Conservation (phyloP, 2,888 invertebrate genomes). For the Choreutis nemorana region DNA sequence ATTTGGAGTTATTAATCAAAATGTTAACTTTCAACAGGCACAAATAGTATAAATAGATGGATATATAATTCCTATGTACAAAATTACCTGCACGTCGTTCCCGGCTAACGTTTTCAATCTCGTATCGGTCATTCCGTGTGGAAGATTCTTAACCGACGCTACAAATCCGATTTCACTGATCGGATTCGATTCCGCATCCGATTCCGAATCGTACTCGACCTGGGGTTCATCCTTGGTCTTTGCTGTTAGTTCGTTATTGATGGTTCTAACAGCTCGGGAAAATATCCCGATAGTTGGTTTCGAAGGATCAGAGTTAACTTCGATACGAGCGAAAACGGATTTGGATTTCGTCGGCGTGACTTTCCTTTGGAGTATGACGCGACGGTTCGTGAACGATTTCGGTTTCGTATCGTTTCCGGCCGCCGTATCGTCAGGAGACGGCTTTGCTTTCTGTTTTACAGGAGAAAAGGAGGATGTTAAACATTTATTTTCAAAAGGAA, state of each 20-base stretch:
- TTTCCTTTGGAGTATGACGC: constrained; percentile 44
- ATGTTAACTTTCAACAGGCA: too few relatives aligned
- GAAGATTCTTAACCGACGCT: constrained; percentile 38
- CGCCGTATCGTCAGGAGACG: constrained; percentile 48
- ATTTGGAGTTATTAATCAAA: too few relatives aligned
- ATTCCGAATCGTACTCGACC: constrained; percentile 30
- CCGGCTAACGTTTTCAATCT: constrained; percentile 48
- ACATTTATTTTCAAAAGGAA: too few relatives aligned
- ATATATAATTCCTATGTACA: too few relatives aligned
- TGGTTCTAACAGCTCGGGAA: constrained; percentile 43
- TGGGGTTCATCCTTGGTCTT: constrained; percentile 27
- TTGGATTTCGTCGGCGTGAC: constrained; percentile 23
- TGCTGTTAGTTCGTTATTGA: constrained; percentile 23
- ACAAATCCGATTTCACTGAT: constrained; percentile 18
- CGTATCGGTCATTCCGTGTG: constrained; percentile 55
- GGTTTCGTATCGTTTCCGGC: constrained; percentile 24
- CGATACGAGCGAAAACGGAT: constrained; percentile 29
- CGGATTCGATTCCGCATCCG: constrained; percentile 22
- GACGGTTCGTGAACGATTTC: constrained; percentile 30
- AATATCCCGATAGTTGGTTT: constrained; percentile 44
- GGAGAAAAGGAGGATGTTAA: too few relatives aligned
- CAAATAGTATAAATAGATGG: too few relatives aligned
- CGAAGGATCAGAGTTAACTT: constrained; percentile 26
- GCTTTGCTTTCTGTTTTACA: constrained; percentile 20
- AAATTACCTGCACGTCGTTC: constrained; percentile 54